phyloP scores from a whole-genome alignment of 2,113 vertebrate species.

The Brachyhypopomus occidentalis region DNA sequence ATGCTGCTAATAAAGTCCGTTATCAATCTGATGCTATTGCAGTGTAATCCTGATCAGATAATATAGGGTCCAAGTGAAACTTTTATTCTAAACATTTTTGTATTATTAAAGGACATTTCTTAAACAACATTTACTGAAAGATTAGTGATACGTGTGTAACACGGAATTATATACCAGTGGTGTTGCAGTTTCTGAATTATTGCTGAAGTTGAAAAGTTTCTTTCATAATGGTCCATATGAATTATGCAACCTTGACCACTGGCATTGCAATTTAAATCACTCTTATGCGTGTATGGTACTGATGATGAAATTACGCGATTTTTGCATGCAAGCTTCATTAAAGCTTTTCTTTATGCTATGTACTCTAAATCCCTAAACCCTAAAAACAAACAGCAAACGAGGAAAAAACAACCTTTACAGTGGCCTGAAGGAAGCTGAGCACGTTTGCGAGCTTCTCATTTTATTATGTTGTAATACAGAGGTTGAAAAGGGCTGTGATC shows the following conservation, averaged over 20 bases:
- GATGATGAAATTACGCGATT: background rate
- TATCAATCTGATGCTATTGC: too few relatives aligned
- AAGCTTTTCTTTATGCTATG: background rate
- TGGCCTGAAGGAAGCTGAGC: too few relatives aligned
- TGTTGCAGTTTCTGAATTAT: background rate
- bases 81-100: too few relatives aligned
- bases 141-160: too few relatives aligned
- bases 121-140: too few relatives aligned
- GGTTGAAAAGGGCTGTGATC: conserved; percentile 27
- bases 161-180: background rate
- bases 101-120: too few relatives aligned
- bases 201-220: background rate
- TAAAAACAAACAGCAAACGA: too few relatives aligned
- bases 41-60: too few relatives aligned
- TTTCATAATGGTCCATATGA: background rate
- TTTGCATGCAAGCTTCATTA: background rate
- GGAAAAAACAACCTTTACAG: background rate
- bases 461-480: background rate
- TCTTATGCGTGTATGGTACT: background rate
- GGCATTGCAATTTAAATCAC: background rate
- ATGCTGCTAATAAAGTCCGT: too few relatives aligned
- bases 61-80: too few relatives aligned
- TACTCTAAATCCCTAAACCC: background rate
- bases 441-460: background rate
- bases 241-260: background rate